phyloP scores from a whole-genome alignment of 2,888 invertebrate genomes.

The Nasonovia ribisnigri region DNA sequence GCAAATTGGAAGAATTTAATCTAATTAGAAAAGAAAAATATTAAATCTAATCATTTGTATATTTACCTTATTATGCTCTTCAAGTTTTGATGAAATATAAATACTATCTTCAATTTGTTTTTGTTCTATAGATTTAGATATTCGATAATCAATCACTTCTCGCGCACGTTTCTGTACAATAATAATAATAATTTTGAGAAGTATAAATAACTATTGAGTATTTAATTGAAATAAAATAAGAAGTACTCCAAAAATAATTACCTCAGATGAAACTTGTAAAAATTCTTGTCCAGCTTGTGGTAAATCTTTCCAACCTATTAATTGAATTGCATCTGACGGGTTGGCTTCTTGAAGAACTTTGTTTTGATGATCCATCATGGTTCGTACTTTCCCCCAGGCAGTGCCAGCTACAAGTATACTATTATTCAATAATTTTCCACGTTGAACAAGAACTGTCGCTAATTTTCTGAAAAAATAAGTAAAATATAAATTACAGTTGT shows the following conservation, averaged over 20 bases:
- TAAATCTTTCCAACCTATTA: slow-evolving; percentile 91
- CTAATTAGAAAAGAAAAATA: neutral
- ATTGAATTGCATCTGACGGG: slow-evolving; percentile 87
- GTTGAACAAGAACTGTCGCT: slow-evolving; percentile 85
- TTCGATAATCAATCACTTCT: slow-evolving; percentile 78
- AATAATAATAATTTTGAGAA: slow-evolving; percentile 15
- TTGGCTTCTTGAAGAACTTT: slow-evolving; percentile 76
- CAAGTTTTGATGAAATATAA: slow-evolving; percentile 73
- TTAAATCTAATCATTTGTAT: neutral
- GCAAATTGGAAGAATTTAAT: neutral
- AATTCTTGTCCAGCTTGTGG: slow-evolving; percentile 91
- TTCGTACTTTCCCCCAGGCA: slow-evolving; percentile 86
- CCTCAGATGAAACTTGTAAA: slow-evolving; percentile 85
- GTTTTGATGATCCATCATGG: slow-evolving; percentile 84
- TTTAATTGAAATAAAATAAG: neutral
- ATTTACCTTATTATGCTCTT: slow-evolving; percentile 76
- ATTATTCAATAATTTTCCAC: slow-evolving; percentile 87
- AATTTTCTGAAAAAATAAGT: slow-evolving; percentile 76
- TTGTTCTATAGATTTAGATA: slow-evolving; percentile 71
- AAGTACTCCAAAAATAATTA: slow-evolving; percentile 69
- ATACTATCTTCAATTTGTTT: slow-evolving; percentile 76
- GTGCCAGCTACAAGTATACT: slow-evolving; percentile 84
- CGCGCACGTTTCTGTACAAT: slow-evolving; percentile 76
- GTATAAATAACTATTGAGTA: neutral
- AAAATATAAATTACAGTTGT: neutral